Conservation (phyloP, 2,888 invertebrate genomes). For the Seladonia tumulorum region DNA sequence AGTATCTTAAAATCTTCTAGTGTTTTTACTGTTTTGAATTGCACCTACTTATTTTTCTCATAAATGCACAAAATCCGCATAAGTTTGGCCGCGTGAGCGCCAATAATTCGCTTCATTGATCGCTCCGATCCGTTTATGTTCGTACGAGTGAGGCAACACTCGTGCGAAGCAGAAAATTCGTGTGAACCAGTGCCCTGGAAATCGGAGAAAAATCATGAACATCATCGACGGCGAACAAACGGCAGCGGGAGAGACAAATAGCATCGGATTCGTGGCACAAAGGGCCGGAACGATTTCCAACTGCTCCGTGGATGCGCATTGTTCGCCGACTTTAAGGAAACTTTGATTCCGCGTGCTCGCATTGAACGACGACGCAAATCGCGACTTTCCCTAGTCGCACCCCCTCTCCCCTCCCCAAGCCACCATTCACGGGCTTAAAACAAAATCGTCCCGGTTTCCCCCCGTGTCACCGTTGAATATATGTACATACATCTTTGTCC, state of each 20-base stretch:
- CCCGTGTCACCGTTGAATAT: constrained; percentile 19
- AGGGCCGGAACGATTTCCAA: background rate
- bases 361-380: constrained; percentile 14
- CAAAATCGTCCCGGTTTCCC: constrained; percentile 35
- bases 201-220: background rate
- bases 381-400: background rate
- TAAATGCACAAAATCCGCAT: no score
- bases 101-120: no score
- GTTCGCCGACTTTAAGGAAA: background rate
- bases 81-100: no score
- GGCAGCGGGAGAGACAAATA: background rate
- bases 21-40: no score
- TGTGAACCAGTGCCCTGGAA: background rate
- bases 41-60: no score
- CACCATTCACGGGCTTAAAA: constrained; percentile 24
- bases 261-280: background rate
- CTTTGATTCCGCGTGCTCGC: background rate
- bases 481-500: constrained; percentile 48
- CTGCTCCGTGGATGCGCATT: background rate
- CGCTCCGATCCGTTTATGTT: no score
- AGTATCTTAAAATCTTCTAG: no score
- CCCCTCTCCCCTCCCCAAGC: background rate
- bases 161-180: no score
- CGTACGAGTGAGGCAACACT: no score
- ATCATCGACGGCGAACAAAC: background rate